Conservation (phyloP, 1,140 invertebrate genomes). For the Psilanteris sp. region DNA sequence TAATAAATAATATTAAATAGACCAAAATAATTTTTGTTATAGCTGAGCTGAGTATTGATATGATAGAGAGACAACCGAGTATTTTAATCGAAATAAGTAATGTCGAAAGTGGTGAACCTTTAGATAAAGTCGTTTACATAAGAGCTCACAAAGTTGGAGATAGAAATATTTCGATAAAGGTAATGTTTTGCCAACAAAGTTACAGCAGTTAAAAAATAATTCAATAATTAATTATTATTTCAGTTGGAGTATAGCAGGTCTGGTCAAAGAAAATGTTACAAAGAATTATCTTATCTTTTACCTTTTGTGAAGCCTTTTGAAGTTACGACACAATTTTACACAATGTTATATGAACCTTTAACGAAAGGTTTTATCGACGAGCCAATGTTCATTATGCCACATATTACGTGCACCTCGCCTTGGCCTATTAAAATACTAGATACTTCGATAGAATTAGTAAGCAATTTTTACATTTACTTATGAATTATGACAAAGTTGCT, state of each 20-base stretch:
- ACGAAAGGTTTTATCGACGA: conserved; percentile 85
- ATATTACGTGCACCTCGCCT: conserved; percentile 84
- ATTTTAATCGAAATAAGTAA: conserved; percentile 73
- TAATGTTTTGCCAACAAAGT: conserved; percentile 48
- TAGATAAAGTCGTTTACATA: conserved; percentile 79
- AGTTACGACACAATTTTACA: conserved; percentile 84
- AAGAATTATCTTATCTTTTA: conserved; percentile 83
- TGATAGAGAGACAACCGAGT: conserved; percentile 76
- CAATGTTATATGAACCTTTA: conserved; percentile 83
- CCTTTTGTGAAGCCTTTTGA: conserved; percentile 86
- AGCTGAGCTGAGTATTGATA: conserved; percentile 80
- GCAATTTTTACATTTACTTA: conserved; percentile 56
- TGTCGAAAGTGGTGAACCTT: conserved; percentile 68
- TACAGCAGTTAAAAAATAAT: conserved; percentile 21
- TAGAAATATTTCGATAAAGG: conserved; percentile 81
- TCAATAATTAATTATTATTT: conserved; percentile 53
- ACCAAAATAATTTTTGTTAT: no score
- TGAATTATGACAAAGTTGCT: not conserved
- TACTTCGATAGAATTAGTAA: conserved; percentile 83
- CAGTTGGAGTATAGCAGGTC: conserved; percentile 75
- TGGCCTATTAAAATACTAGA: conserved; percentile 85
- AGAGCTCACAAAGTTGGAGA: conserved; percentile 83
- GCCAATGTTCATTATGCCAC: conserved; percentile 85
- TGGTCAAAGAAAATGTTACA: conserved; percentile 76
- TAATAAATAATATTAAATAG: no score